Evolutionary conservation across 2,113 vertebrate genomes (phyloP), one percentile per base, ranked within the genome.

Genomic region (Tragelaphus imberbis): DNA sequence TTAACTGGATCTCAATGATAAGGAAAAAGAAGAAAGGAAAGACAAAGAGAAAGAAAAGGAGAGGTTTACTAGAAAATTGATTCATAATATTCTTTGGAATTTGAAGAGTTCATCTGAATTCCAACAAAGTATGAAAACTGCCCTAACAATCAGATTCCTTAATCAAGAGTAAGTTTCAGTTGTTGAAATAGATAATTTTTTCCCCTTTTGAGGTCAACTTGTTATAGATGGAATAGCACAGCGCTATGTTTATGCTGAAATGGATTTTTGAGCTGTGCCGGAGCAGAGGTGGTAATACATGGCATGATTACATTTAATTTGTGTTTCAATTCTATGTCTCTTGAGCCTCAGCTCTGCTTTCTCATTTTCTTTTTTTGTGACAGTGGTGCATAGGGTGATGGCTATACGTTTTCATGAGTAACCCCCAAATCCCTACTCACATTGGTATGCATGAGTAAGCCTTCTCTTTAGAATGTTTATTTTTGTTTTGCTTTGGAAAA

Each of bases 291-390:
- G 44, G 71, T 91, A 88, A 61, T 49, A 81, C 87, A 6, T 6
- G 28, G 6, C 10, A 82, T 19, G n/a, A 92, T 51, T 96, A 97
- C 95, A 93, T 95, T 87, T 96, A 97, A 97, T 96, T 98, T 96
- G 27, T 97, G 97, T 98, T 98, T 94, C 11, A 65, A 1, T 92
- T 96, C 55, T 80, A 7, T 84, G 49, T 97, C 93, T 91, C 95
- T 79, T 49, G 82, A 95, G 90, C n/a, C 94, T 84, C 90, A 30
- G 15, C 91, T 95, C 55, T 88, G 61, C 11, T 91, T 97, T 98
- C 84, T 95, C 47, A 65, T 98, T 97, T 97, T 97, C 16, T 5
- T 94, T 15, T 75, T 97, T 80, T 49, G 14, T 97, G 95, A 82
- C 87, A 87, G 25, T 88, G 63, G 58, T 40, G 7, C n/a, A 28